Evolutionary conservation across 2,113 vertebrate species (phyloP).

Genomic region (Penelope pileata): DNA sequence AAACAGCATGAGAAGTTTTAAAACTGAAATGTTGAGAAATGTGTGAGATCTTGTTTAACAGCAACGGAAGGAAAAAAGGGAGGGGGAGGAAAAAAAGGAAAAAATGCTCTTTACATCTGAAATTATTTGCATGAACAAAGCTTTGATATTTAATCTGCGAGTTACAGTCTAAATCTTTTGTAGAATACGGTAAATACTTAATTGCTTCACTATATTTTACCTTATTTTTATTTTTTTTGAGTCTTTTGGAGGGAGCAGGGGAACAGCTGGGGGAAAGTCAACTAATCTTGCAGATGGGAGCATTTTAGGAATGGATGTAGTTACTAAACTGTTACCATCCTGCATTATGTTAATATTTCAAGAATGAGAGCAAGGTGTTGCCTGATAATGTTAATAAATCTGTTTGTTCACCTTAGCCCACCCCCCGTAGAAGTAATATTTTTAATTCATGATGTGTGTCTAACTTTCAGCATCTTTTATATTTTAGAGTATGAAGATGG

Average conservation of each 20-base stretch:
- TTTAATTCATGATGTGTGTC: background rate
- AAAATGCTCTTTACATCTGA: background rate
- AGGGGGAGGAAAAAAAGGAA: background rate
- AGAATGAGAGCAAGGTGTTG: background rate
- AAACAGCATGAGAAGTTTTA: background rate
- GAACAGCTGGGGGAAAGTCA: too few species aligned
- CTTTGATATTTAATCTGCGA: background rate
- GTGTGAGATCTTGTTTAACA: background rate
- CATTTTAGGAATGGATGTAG: background rate
- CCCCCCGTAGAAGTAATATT: background rate
- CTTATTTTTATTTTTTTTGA: background rate
- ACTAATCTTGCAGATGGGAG: background rate
- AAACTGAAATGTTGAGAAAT: background rate
- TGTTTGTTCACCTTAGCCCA: background rate
- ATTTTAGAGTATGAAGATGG: constrained; percentile 91
- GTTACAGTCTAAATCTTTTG: too few species aligned
- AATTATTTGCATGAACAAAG: background rate
- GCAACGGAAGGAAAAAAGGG: background rate
- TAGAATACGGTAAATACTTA: too few species aligned
- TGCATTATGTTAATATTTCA: background rate
- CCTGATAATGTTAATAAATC: background rate
- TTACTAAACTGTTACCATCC: background rate
- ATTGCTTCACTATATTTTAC: background rate
- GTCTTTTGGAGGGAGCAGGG: background rate
- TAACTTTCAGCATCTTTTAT: background rate